Conservation (phyloP, 2,113 vertebrate species). For the Megalops atlanticus region DNA sequence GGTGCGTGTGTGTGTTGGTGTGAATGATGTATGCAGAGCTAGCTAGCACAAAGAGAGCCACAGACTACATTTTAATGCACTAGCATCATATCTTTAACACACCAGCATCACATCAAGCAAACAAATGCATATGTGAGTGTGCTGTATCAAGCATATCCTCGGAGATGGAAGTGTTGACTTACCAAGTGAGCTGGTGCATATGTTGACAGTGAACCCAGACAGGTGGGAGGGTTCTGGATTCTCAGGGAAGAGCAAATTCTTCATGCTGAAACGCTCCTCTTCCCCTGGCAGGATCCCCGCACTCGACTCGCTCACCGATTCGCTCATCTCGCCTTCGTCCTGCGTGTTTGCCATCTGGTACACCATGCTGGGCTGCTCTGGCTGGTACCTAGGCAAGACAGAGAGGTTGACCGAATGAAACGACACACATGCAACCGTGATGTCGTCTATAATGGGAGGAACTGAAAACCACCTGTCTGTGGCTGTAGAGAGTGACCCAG, state of each 20-base stretch:
- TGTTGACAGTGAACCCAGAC: slow-evolving; percentile 80
- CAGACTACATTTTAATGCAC: no score
- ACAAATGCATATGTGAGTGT: background rate
- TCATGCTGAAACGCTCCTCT: slow-evolving; percentile 70
- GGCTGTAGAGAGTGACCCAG: no score
- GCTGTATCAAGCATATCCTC: background rate
- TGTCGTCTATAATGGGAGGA: no score
- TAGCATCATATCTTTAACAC: no score
- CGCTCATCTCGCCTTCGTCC: slow-evolving; percentile 74
- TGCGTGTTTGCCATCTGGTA: slow-evolving; percentile 86
- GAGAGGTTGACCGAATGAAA: background rate
- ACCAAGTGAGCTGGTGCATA: slow-evolving; percentile 83
- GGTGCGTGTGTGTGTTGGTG: no score
- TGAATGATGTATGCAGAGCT: no score
- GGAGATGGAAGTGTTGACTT: slow-evolving; percentile 58
- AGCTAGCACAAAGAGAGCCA: no score
- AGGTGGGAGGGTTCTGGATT: slow-evolving; percentile 78
- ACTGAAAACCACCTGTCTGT: no score
- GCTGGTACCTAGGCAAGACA: slow-evolving; percentile 82
- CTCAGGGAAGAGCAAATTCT: slow-evolving; percentile 71
- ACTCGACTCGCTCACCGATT: slow-evolving; percentile 75
- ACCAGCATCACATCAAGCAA: no score
- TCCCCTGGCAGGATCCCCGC: slow-evolving; percentile 70
- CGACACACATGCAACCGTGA: no score
- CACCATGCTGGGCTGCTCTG: slow-evolving; percentile 77